These are phyloP conservation scores for Parauchenoglanis ngamensis DNA, from an alignment of 2,797 vertebrate genomes.

Conservation along the genomic window DNA sequence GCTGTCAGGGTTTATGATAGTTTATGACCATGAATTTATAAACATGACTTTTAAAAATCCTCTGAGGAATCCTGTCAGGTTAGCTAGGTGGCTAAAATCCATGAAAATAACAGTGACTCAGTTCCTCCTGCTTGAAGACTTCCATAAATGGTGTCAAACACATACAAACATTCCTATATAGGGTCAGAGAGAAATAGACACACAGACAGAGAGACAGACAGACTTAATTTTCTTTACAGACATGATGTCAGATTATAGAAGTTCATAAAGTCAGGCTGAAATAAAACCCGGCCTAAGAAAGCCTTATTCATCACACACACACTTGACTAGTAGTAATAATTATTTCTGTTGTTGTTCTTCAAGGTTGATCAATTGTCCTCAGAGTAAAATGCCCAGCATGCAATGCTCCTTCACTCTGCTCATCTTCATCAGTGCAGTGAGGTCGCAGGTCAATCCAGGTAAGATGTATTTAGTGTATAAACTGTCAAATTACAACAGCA, in stretches of 20 bases:
- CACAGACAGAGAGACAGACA: not conserved
- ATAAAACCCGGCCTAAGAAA: not conserved
- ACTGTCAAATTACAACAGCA: not conserved
- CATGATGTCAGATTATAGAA: not conserved
- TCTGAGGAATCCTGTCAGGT: constrained; percentile 1
- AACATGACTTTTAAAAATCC: not conserved
- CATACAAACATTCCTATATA: not conserved
- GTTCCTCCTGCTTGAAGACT: not conserved
- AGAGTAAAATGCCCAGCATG: constrained; percentile 56
- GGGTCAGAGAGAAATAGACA: not conserved
- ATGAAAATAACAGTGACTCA: too few relatives aligned
- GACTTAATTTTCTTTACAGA: not conserved
- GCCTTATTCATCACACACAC: not conserved
- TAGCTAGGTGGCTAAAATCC: not conserved
- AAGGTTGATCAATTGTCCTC: constrained; percentile 49
- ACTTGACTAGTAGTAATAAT: not conserved
- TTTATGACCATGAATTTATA: not conserved
- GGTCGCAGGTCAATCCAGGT: constrained; percentile 80
- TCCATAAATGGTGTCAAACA: not conserved
- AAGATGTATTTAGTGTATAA: constrained; percentile 6
- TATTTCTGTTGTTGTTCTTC: constrained; percentile 12
- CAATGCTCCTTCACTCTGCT: constrained; percentile 55
- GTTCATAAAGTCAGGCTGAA: not conserved
- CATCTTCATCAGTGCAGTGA: constrained; percentile 61
- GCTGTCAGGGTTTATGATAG: not conserved